These are phyloP conservation scores for Microcebus lehilahytsara DNA, from an alignment of 2,113 vertebrate genomes.

Conservation along the genomic window DNA sequence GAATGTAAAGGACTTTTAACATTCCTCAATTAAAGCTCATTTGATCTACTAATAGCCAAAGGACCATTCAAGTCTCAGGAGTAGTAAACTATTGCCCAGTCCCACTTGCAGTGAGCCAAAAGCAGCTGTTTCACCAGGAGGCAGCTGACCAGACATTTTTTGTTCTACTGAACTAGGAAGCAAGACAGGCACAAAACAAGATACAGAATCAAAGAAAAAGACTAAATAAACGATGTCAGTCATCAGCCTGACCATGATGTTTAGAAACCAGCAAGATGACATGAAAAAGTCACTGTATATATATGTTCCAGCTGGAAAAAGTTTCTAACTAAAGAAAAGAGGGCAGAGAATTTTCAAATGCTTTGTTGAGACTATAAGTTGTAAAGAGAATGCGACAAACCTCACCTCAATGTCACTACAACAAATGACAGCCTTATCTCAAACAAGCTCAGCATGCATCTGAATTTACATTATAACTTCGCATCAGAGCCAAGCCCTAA, in stretches of 20 bases:
- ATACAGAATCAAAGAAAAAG: slow-evolving; percentile 35
- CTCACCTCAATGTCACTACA: slow-evolving; percentile 9
- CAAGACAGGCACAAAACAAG: slow-evolving; percentile 34
- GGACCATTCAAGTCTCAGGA: not conserved
- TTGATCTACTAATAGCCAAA: not conserved
- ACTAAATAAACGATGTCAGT: slow-evolving; percentile 44
- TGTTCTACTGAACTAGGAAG: not conserved
- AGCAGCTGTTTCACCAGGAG: not conserved
- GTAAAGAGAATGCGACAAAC: not conserved
- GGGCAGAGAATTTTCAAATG: not conserved
- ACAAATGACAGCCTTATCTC: slow-evolving; percentile 35
- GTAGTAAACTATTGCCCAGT: not conserved
- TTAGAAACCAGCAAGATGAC: not conserved
- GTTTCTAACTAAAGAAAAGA: slow-evolving; percentile 4
- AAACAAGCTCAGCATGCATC: not conserved
- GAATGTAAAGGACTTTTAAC: not conserved
- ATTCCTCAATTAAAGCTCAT: not conserved
- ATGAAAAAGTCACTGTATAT: not conserved
- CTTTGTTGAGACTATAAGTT: not conserved
- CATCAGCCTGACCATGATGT: not conserved
- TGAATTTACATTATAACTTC: not conserved
- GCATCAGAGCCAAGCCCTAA: not conserved
- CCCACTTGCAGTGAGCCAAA: not conserved
- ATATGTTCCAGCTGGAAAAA: slow-evolving; percentile 48
- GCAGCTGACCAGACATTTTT: not conserved